Conservation (phyloP, 2,113 vertebrate species). For the Sinocyclocheilus anshuiensis region DNA sequence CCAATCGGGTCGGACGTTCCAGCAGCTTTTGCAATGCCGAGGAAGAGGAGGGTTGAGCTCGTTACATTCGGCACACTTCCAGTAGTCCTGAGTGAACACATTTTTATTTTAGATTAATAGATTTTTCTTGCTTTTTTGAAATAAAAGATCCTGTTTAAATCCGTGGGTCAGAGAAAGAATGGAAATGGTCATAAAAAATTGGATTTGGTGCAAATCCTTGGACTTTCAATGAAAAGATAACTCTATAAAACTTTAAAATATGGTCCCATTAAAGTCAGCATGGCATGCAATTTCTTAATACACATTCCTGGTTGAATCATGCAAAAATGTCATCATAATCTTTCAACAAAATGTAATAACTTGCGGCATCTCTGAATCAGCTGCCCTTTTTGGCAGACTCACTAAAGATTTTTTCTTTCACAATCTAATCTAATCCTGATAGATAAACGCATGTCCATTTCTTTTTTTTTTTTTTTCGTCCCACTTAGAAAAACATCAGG, state of each 20-base stretch:
- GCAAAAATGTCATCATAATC: background rate
- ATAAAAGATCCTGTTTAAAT: background rate
- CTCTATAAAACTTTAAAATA: background rate
- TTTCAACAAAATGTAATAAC: background rate
- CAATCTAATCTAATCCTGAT: background rate
- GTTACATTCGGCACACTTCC: slow-evolving; percentile 85
- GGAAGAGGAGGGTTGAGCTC: slow-evolving; percentile 92
- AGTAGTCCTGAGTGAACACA: slow-evolving; percentile 85
- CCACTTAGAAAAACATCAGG: background rate
- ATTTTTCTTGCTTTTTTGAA: background rate
- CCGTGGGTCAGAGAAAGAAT: background rate
- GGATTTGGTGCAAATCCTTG: too few species aligned
- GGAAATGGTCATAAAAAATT: too few species aligned
- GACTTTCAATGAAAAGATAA: too few species aligned
- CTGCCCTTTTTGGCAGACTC: background rate
- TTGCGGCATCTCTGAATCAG: background rate
- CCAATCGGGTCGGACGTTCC: slow-evolving; percentile 88
- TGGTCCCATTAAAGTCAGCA: background rate
- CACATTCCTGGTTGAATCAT: background rate
- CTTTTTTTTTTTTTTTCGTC: too few species aligned
- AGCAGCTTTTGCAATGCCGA: slow-evolving; percentile 90
- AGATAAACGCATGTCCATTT: too few species aligned
- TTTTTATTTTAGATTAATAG: background rate
- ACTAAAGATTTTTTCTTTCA: background rate
- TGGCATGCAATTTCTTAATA: background rate